Evolutionary conservation across 2,113 vertebrate genomes (phyloP), one percentile per base, ranked within the genome.

Genomic region (Amia ocellicauda): DNA sequence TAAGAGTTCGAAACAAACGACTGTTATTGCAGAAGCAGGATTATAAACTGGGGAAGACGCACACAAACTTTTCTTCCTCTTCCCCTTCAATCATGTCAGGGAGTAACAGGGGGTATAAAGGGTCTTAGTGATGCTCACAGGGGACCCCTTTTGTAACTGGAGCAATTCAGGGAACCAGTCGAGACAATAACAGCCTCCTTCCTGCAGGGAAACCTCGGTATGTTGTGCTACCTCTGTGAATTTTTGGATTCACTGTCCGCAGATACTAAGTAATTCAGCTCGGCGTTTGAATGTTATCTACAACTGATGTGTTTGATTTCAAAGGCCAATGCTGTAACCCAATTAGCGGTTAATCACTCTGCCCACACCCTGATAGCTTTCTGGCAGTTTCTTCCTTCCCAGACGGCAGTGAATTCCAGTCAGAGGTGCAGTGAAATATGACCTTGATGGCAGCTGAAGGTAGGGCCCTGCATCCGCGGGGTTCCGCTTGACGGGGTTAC

Each of bases 261-360:
- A 73, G 28, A 1, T 66, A 69, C 74, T 81, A 77, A 80, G 80
- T 73, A 76, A 79, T 78, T 65, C 69, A 9, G 70, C 13, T 75
- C 47, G 73, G 75, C 70, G 75, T 78, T 74, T 74, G 74, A 82
- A 78, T 74, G 60, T 72, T 72, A 80, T 77, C 79, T 74, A 76
- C 65, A 58, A 73, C 59, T 70, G 68, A 76, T 81, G 76, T 73
- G 76, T 64, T 69, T 66, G 71, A 59, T 74, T 76, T 73, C 63
- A 52, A 52, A 63, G 69, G 67, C 50, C 49, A 53, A 36, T 40
- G 31, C 24, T 28, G 13, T 20, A 29, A n/a, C 67, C 70, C 76
- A 75, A 72, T 69, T 73, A 69, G 75, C 57, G 73, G 60, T 72
- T 73, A 71, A 78, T 78, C 73, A 72, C 69, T 73, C 74, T 64